Conservation (phyloP, 2,113 vertebrate genomes). For the Otocyon megalotis region DNA sequence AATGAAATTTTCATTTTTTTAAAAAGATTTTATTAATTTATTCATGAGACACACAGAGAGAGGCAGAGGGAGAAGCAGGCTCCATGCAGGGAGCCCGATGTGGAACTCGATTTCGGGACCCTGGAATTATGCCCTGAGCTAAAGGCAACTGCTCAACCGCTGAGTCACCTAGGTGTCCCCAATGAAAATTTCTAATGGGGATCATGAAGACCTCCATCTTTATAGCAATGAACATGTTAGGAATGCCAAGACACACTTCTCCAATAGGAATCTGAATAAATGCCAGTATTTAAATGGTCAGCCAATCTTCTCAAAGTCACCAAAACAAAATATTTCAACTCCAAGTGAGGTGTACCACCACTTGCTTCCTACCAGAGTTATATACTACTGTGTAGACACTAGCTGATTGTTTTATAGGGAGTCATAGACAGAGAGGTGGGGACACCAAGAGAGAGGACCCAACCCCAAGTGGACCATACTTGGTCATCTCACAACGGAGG, state of each 20-base stretch:
- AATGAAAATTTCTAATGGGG: background rate
- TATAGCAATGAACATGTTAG: background rate
- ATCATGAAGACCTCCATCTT: background rate
- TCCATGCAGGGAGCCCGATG: no score
- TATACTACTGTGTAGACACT: accelerated
- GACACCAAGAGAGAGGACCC: accelerated
- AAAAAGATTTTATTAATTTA: no score
- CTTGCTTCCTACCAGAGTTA: background rate
- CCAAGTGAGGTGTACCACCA: accelerated
- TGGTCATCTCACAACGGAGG: background rate
- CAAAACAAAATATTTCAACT: background rate
- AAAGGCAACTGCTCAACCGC: no score
- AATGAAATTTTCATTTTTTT: no score
- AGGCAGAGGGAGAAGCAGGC: no score
- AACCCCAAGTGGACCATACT: background rate
- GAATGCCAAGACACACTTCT: background rate
- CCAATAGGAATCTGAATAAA: background rate
- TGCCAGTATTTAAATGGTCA: background rate
- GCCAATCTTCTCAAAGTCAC: background rate
- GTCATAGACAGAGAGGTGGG: background rate
- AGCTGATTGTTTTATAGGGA: background rate
- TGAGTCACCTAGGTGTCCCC: no score
- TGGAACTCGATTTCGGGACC: no score
- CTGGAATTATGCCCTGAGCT: no score
- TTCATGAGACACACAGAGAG: no score